These are phyloP conservation scores for Acanthornis magna DNA, from an alignment of 2,797 vertebrate species.

Conservation along the genomic window DNA sequence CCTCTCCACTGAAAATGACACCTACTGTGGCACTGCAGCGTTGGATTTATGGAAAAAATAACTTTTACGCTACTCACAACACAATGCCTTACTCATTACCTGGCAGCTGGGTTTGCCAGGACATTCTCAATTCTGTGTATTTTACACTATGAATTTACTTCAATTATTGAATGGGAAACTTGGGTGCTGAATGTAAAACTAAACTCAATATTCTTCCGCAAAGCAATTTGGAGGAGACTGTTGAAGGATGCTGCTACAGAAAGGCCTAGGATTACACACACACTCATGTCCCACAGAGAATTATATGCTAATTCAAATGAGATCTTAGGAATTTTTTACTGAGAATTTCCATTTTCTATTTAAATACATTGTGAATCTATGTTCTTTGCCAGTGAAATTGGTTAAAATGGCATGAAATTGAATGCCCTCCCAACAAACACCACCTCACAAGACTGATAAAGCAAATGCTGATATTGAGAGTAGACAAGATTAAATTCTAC, in stretches of 20 bases:
- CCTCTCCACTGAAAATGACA: not conserved
- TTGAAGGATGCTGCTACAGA: conserved; percentile 4
- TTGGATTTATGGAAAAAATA: not conserved
- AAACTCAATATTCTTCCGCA: not conserved
- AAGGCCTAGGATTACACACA: not conserved
- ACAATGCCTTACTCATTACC: not conserved
- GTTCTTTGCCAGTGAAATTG: conserved; percentile 49
- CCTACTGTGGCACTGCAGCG: not conserved
- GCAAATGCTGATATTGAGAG: conserved; percentile 13
- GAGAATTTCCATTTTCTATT: conserved; percentile 67
- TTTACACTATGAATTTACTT: not conserved
- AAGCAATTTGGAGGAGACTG: not conserved
- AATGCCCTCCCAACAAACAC: conserved; percentile 40
- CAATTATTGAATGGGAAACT: not conserved
- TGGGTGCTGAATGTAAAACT: not conserved
- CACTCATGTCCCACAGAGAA: not conserved
- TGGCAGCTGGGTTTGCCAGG: not conserved
- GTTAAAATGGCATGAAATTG: conserved; percentile 69
- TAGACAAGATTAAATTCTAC: conserved; percentile 59
- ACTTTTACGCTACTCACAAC: not conserved
- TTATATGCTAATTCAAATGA: conserved; percentile 29
- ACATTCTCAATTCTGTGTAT: not conserved
- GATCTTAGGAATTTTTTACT: conserved; percentile 47
- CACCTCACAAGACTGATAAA: conserved; percentile 62
- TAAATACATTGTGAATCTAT: conserved; percentile 37